phyloP scores from a whole-genome alignment of 1,140 invertebrate genomes.

The Drosophila trapezifrons region DNA sequence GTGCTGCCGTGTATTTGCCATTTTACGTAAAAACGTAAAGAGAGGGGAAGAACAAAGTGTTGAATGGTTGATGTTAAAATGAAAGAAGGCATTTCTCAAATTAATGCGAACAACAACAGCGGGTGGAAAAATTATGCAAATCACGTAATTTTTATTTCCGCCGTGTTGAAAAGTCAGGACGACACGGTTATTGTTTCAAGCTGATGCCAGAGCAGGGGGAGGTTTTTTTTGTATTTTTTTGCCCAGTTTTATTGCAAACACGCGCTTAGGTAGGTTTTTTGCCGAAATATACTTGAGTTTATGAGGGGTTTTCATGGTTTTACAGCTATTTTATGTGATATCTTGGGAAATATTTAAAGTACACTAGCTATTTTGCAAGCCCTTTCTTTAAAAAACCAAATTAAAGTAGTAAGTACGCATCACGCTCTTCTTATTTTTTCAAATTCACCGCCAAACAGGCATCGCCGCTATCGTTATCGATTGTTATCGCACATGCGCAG shows the following conservation, averaged over 20 bases:
- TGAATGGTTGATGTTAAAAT: constrained; percentile 29
- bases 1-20: constrained; percentile 28
- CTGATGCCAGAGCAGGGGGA: not conserved
- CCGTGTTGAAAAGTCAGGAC: constrained; percentile 39
- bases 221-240: not conserved
- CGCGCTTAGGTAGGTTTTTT: constrained; percentile 5
- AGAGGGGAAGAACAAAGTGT: constrained; percentile 21
- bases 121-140: constrained; percentile 50
- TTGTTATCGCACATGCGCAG: constrained; percentile 53
- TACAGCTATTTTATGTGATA: constrained; percentile 2
- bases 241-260: constrained; percentile 36
- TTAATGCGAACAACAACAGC: constrained; percentile 50
- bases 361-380: not conserved
- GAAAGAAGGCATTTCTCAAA: constrained; percentile 41
- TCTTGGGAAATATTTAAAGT: not conserved
- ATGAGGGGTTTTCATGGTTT: not conserved
- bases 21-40: not conserved
- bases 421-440: constrained; percentile 16
- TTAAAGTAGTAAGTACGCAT: constrained; percentile 2
- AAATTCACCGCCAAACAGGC: constrained; percentile 22
- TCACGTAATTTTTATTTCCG: constrained; percentile 55
- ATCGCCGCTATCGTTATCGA: constrained; percentile 26
- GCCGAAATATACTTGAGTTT: constrained; percentile 2
- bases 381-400: not conserved
- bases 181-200: constrained; percentile 45